phyloP scores from a whole-genome alignment of 2,888 invertebrate genomes.

The Biston betularia region DNA sequence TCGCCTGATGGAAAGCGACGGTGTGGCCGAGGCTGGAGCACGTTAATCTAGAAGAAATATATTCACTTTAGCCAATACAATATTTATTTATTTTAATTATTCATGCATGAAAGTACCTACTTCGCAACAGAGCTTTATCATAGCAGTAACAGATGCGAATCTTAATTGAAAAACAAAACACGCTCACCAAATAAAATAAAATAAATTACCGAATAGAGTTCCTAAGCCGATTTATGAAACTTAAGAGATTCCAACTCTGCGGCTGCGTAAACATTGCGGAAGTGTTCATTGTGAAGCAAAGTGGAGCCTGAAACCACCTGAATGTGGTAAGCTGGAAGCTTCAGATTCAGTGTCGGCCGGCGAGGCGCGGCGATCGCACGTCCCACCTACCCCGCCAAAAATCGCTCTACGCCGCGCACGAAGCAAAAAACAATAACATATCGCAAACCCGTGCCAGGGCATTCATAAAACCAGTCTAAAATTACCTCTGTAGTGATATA shows the following conservation, averaged over 20 bases:
- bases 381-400: slow-evolving; percentile 39
- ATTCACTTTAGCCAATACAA: no score
- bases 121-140: background rate
- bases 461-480: background rate
- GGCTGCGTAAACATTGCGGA: slow-evolving; percentile 16
- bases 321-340: slow-evolving; percentile 43
- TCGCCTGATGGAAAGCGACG: no score
- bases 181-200: slow-evolving; percentile 1
- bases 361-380: slow-evolving; percentile 53
- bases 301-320: slow-evolving; percentile 14
- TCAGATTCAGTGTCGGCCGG: slow-evolving; percentile 50
- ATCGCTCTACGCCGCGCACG: slow-evolving; percentile 21
- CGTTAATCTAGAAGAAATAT: no score
- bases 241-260: slow-evolving; percentile 7
- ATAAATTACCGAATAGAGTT: slow-evolving; percentile 11
- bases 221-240: slow-evolving; percentile 8
- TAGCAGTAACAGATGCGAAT: no score
- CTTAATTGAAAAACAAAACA: slow-evolving; percentile 23
- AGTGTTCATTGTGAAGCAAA: slow-evolving; percentile 15
- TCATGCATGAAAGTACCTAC: background rate
- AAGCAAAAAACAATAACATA: slow-evolving; percentile 31
- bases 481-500: background rate
- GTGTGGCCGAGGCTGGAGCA: no score
- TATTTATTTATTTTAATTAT: background rate
- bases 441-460: slow-evolving; percentile 16